Evolutionary conservation across 2,888 invertebrate genomes (phyloP).

Genomic region (Cryptocephalus moraei): DNA sequence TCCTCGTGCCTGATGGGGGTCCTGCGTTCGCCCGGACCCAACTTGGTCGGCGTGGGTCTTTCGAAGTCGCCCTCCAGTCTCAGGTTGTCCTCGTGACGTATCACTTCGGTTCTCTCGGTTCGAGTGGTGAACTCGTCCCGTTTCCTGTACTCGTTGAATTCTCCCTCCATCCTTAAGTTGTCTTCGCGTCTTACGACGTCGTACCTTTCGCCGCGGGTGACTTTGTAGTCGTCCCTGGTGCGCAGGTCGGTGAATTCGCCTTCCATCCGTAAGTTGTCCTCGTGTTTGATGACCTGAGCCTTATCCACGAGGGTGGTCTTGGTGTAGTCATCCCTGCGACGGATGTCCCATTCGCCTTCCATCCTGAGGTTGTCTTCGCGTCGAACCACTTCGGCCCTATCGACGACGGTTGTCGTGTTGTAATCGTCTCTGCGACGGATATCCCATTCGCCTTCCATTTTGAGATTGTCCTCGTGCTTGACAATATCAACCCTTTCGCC

Average conservation of each 20-base stretch:
- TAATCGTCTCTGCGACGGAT: constrained; percentile 42
- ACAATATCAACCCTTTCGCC: constrained; percentile 53
- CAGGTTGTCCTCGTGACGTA: constrained; percentile 49
- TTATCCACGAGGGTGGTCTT: constrained; percentile 42
- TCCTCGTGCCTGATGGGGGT: constrained; percentile 41
- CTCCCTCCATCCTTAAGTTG: constrained; percentile 59
- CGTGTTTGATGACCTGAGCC: constrained; percentile 48
- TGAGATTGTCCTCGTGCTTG: constrained; percentile 55
- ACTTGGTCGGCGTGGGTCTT: constrained; percentile 30
- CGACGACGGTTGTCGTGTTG: constrained; percentile 40
- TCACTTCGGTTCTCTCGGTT: constrained; percentile 48
- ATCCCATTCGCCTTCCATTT: constrained; percentile 38
- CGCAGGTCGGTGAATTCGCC: constrained; percentile 24
- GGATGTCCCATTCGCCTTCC: constrained; percentile 31
- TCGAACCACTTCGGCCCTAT: constrained; percentile 46
- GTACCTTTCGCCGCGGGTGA: constrained; percentile 50
- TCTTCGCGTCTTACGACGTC: constrained; percentile 54
- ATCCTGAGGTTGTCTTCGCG: constrained; percentile 58
- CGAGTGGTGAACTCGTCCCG: constrained; percentile 49
- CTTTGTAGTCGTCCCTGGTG: constrained; percentile 44
- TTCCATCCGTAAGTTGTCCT: constrained; percentile 54
- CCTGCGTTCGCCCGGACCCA: constrained; percentile 35
- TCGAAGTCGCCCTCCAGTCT: constrained; percentile 53
- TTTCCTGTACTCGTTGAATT: constrained; percentile 40
- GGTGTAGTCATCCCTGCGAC: constrained; percentile 44